phyloP scores from a whole-genome alignment of 2,888 invertebrate genomes.

The Patella caerulea region DNA sequence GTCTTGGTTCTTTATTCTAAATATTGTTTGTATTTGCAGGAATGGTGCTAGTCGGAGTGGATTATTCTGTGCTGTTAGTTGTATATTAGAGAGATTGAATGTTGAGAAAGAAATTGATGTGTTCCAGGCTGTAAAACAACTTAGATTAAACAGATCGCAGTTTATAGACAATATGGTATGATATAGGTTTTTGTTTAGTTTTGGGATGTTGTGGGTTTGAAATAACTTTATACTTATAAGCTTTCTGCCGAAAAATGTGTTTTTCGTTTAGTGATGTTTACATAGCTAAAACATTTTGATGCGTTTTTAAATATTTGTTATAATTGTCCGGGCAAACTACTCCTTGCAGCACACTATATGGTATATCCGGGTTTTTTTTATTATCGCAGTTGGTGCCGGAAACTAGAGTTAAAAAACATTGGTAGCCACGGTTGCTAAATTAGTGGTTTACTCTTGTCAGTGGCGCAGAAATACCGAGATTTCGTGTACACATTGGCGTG shows the following conservation, averaged over 20 bases:
- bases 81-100: conserved; percentile 65
- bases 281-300: not conserved
- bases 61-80: conserved; percentile 64
- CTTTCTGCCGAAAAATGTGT: not conserved
- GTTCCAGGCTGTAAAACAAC: conserved; percentile 68
- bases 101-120: conserved; percentile 69
- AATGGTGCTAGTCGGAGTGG: conserved; percentile 68
- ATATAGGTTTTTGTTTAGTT: conserved; percentile 78
- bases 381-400: too few species aligned
- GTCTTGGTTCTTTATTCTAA: too few species aligned
- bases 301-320: too few species aligned
- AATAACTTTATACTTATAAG: not conserved
- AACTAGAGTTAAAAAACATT: too few species aligned
- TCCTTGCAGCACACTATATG: too few species aligned
- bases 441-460: too few species aligned
- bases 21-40: conserved; percentile 42
- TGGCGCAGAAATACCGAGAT: too few species aligned
- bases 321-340: too few species aligned
- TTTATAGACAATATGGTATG: conserved; percentile 63
- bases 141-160: conserved; percentile 66
- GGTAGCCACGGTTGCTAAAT: too few species aligned
- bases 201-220: not conserved
- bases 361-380: too few species aligned
- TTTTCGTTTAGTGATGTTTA: not conserved
- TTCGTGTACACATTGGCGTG: too few species aligned